Evolutionary conservation across 2,888 invertebrate species (phyloP), one percentile per base, ranked within the genome.

Genomic region (Synergus japonicus): DNA sequence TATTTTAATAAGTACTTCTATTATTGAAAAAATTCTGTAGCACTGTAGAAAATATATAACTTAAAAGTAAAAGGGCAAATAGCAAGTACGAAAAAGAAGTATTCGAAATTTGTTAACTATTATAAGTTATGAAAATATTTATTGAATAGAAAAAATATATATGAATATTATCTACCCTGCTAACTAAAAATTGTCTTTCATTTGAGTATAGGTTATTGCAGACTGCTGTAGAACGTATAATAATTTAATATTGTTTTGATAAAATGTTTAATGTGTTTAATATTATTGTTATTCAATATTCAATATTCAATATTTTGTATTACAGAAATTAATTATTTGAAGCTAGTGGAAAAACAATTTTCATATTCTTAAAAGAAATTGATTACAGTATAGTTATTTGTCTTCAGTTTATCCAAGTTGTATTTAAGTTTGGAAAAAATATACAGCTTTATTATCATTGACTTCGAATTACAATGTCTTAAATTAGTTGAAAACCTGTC

Each of bases 241-340:
- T 69, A 69, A 49, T 73, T 54, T 54, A 73, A 49, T n/a, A 73
- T 73, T 54, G 22, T 49, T 73, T 73, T 54, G 29, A 54, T 73
- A 73, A 54, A 54, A 73, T 37, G 4, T 73, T 37, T 22, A 9
- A 10, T 46, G 22, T 44, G 5, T 46, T 43, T 18, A 43, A 46
- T 22, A 67, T 73, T 73, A 29, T 9, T 37, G 54, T 54, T 12
- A 37, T 69, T 37, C 49, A 73, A 29, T 49, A 69, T 29, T 29
- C 46, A 13, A 65, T n/a, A 8, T 41, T 41, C 29, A 37, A 22
- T n/a, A 41, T 41, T 67, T 44, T 67, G 9, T 12, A 12, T 65
- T 41, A 4, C n/a, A 37, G 18, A 18, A 67, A 43, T 44, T 49
- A 67, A 43, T 22, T 18, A 18, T 18, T 37, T 54, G n/a, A 49